phyloP scores from a whole-genome alignment of 2,113 vertebrate genomes.

The Diadophis punctatus region DNA sequence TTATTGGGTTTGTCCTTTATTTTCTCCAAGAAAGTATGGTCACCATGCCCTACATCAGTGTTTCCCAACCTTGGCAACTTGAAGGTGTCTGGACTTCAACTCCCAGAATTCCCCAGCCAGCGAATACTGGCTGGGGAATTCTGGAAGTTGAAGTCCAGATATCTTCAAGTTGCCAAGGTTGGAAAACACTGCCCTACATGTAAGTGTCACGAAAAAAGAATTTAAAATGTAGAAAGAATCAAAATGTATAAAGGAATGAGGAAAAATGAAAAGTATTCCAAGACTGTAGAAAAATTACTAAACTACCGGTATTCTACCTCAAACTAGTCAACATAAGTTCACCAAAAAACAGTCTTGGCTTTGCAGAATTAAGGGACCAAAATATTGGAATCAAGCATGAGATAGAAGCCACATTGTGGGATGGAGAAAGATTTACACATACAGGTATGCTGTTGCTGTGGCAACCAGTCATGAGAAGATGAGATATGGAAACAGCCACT shows the following conservation, averaged over 20 bases:
- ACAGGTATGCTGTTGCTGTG: constrained; percentile 12
- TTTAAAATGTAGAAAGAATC: neutral
- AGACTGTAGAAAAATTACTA: neutral
- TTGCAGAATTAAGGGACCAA: neutral
- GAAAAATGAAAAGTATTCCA: neutral
- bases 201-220: neutral
- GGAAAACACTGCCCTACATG: neutral
- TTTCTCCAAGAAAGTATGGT: neutral
- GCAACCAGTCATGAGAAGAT: neutral
- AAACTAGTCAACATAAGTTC: neutral
- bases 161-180: too few species aligned
- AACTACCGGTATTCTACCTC: neutral
- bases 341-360: neutral
- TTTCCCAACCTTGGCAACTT: too few species aligned
- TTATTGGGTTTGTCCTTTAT: neutral
- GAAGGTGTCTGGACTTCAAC: too few species aligned
- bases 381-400: neutral
- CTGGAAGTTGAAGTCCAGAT: too few species aligned
- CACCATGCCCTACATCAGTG: neutral
- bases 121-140: too few species aligned
- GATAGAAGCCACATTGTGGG: neutral
- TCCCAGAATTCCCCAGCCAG: too few species aligned
- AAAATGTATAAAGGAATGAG: neutral
- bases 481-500: neutral
- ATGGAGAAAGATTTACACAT: neutral